Conservation (phyloP, 2,113 vertebrate species). For the Leucosticte australis region DNA sequence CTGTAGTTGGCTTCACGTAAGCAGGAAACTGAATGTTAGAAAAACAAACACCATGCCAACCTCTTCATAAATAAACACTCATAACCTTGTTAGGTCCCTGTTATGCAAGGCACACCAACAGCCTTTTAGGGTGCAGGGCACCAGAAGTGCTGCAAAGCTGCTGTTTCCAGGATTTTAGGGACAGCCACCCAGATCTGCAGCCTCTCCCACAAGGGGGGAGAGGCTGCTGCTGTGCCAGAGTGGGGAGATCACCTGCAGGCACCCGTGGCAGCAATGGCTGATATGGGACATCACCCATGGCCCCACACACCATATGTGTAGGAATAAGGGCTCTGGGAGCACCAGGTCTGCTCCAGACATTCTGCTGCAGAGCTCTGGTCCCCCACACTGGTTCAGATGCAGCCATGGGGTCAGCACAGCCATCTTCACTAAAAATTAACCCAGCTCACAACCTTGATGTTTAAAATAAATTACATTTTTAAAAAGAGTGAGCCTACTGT, state of each 20-base stretch:
- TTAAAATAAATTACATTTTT: neutral
- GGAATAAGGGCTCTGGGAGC: neutral
- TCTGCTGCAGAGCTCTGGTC: fast-evolving
- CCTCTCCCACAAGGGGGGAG: neutral
- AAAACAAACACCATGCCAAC: neutral
- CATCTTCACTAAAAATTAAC: neutral
- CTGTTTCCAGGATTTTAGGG: neutral
- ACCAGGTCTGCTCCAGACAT: neutral
- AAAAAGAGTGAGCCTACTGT: neutral
- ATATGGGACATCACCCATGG: neutral
- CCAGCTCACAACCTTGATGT: neutral
- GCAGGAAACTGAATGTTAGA: neutral
- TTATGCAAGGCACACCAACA: neutral
- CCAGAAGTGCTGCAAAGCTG: neutral
- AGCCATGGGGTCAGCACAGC: neutral
- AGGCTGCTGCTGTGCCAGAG: neutral
- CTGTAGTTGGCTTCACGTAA: neutral
- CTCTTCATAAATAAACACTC: neutral
- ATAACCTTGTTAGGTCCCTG: neutral
- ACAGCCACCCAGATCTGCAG: fast-evolving
- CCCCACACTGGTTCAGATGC: neutral
- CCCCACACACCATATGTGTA: fast-evolving
- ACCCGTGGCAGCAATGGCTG: neutral
- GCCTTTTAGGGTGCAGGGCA: neutral
- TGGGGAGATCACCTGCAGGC: neutral